These are phyloP conservation scores for Euwallacea fornicatus DNA, from an alignment of 1,140 invertebrate genomes.

Conservation along the genomic window DNA sequence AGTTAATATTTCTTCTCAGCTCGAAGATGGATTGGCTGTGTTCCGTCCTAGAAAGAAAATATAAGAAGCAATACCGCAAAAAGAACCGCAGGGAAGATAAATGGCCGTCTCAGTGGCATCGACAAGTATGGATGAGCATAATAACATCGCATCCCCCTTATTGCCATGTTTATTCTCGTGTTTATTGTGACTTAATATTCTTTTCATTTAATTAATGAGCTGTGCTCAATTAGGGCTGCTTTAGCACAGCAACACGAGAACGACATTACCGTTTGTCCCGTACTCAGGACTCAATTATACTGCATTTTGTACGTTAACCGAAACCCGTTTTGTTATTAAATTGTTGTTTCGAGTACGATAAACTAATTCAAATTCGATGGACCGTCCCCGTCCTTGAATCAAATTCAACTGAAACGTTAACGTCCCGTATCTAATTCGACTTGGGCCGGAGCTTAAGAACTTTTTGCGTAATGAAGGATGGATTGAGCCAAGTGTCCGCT, in stretches of 20 bases:
- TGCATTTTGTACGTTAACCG: neutral
- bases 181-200: neutral
- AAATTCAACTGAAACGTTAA: neutral
- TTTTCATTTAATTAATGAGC: neutral
- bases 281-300: neutral
- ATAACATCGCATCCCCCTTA: neutral
- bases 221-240: neutral
- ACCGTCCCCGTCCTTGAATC: neutral
- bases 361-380: neutral
- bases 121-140: neutral
- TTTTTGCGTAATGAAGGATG: neutral
- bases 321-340: neutral
- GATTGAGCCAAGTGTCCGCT: neutral
- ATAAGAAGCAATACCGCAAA: constrained; percentile 2
- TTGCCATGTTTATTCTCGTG: neutral
- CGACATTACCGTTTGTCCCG: neutral
- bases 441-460: no score
- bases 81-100: constrained; percentile 1
- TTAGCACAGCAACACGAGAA: neutral
- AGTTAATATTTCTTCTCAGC: neutral
- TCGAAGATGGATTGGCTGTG: neutral
- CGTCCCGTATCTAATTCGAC: neutral
- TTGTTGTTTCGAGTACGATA: neutral
- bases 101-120: neutral
- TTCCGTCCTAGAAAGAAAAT: neutral